These are phyloP conservation scores for Neodontobutis hainanensis DNA, from an alignment of 2,113 vertebrate genomes.

Conservation along the genomic window DNA sequence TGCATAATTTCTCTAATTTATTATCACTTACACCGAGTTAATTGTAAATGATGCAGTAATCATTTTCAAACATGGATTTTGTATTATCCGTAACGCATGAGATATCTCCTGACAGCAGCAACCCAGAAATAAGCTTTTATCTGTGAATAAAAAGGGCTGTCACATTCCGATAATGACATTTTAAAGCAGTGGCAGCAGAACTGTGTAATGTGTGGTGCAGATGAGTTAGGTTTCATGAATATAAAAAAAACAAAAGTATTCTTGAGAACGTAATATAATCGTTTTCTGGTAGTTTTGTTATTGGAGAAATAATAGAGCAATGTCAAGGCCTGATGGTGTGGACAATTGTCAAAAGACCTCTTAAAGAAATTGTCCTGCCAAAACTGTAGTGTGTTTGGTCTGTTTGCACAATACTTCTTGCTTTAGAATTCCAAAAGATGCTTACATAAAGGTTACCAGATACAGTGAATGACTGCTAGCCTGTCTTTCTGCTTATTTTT, in stretches of 20 bases:
- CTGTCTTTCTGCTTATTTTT: neutral
- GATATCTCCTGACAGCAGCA: neutral
- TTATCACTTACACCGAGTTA: constrained; percentile 7
- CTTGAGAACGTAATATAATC: too few species aligned
- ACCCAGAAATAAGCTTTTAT: constrained; percentile 24
- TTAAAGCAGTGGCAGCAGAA: constrained; percentile 25
- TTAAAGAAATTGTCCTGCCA: too few species aligned
- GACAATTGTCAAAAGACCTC: too few species aligned
- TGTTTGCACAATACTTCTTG: too few species aligned
- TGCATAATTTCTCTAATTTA: neutral
- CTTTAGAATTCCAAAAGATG: neutral
- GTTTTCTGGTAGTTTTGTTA: too few species aligned
- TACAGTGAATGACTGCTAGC: neutral
- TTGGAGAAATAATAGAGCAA: too few species aligned
- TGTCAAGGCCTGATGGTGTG: too few species aligned
- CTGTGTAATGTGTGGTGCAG: neutral
- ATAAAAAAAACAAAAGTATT: neutral
- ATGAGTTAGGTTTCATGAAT: neutral
- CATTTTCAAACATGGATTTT: constrained; percentile 9
- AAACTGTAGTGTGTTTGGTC: too few species aligned
- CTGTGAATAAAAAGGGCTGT: neutral
- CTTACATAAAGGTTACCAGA: neutral
- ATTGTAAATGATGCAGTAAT: constrained; percentile 20
- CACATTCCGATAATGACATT: constrained; percentile 24
- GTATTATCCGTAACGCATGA: constrained; percentile 9